Evolutionary conservation across 2,113 vertebrate species (phyloP), one percentile per base, ranked within the genome.

Genomic region (Callocephalon fimbriatum): DNA sequence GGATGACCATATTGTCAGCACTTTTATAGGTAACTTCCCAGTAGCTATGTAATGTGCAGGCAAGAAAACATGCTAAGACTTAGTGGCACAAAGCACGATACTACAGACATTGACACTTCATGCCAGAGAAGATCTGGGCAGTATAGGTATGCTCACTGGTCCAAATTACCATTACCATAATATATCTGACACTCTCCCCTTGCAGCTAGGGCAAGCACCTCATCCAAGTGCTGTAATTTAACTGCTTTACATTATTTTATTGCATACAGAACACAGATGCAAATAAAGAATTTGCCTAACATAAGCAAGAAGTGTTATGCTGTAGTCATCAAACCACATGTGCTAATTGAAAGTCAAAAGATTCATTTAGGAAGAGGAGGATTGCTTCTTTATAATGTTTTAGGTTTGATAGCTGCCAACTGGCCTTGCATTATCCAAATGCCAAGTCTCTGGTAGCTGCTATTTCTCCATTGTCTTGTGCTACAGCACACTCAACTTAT

Each of bases 401-500:
- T 65, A 54, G 8, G 5, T 66, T 80, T 80, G 37, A 62, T 12
- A 59, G 73, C 45, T 80, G 45, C 8, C 82, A 35, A 18, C 8
- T 38, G 38, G 50, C 16, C 26, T 67, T 61, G 17, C 16, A 15
- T 51, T 65, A 42, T 56, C n/a, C 61, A 74, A 70, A 54, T 35
- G 44, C 35, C 31, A 51, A 15, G 25, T 17, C 54, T 37, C 68
- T 25, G 35, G 18, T 11, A 56, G 63, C 45, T 72, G 31, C 45
- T 62, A 67, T 26, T 66, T 61, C 58, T 65, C 31, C 73, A 66
- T 58, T 31, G 19, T 42, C 42, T 51, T 31, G 8, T 5, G 29
- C 32, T 27, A 40, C 0, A 1, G 50, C 42, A 93, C 12, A 8
- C 10, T 50, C 37, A 59, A 3, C 12, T 48, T 23, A 51, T 0